Evolutionary conservation across 2,797 vertebrate species (phyloP), one percentile per base, ranked within the genome.

Genomic region (Tokudaia tokunoshimensis): DNA sequence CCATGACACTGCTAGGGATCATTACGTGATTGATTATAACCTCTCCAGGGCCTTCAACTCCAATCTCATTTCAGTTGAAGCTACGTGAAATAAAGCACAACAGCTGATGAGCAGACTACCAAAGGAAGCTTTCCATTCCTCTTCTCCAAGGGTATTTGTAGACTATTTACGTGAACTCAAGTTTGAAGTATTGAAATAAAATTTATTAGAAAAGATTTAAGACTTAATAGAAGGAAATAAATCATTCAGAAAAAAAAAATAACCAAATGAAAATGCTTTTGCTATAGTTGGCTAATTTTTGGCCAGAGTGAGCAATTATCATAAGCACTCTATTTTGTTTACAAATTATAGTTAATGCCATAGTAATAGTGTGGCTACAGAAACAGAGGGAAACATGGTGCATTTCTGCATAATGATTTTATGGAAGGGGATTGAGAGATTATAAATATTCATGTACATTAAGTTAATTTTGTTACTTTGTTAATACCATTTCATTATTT

Each of bases 191-290:
- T 70, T 57, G 70, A 83, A 91, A 74, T 89, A 24, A 72, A 55
- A 26, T 94, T 93, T 94, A 83, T 29, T 91, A 55, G 74, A 89
- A 94, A 75, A 82, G 37, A 78, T 93, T 79, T 95, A 59, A 52
- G 52, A 65, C 37, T 70, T 94, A 67, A 59, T 65, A 74, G 22
- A 91, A 72, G 80, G 82, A 95, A 93, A 75, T 50, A 87, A 86
- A 94, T 10, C 47, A 74, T 91, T 95, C 76, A 2, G 52, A 61
- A 61, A 24, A 52, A 79, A 94, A 94, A 89, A 31, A 34, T 91
- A 91, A 94, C 55, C 75, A 93, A 0, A 44, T 31, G 91, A 75
- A 83, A 79, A 70, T 24, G 44, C 31, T 85, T 87, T 94, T 84
- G 24, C 41, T 90, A 13, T 82, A 94, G 70, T 80, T 95, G 88